Evolutionary conservation across 2,113 vertebrate species (phyloP).

Genomic region (Mellivora capensis): DNA sequence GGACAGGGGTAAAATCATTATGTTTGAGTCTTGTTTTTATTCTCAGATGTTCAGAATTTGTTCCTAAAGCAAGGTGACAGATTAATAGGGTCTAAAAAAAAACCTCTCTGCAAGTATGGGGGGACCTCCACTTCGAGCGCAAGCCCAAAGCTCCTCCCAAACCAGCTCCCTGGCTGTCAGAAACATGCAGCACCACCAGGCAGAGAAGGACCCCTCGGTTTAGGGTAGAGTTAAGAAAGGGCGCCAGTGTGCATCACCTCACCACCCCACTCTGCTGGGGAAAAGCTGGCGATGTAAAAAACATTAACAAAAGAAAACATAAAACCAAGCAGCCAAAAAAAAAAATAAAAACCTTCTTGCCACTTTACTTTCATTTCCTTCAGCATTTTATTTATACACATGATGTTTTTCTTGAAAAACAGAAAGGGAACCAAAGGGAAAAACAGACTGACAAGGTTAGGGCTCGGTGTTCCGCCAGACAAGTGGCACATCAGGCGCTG

Average conservation of each 20-base stretch:
- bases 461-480: background rate
- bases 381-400: slow-evolving; percentile 64
- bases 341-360: background rate
- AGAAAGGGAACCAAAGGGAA: slow-evolving; percentile 42
- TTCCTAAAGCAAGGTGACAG: background rate
- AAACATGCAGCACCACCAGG: background rate
- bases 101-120: background rate
- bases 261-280: background rate
- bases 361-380: slow-evolving; percentile 72
- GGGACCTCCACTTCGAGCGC: background rate
- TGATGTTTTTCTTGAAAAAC: slow-evolving; percentile 70
- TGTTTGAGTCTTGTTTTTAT: background rate
- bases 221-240: background rate
- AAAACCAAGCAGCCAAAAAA: background rate
- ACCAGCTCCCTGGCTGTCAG: background rate
- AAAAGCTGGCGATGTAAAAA: background rate
- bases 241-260: too few relatives aligned
- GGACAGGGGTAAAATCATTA: background rate
- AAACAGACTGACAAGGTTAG: background rate
- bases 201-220: background rate
- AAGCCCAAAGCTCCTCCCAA: background rate
- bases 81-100: background rate
- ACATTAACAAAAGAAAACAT: background rate
- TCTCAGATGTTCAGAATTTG: background rate
- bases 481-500: background rate